phyloP scores from a whole-genome alignment of 2,797 vertebrate genomes.

The Eulemur mongoz region DNA sequence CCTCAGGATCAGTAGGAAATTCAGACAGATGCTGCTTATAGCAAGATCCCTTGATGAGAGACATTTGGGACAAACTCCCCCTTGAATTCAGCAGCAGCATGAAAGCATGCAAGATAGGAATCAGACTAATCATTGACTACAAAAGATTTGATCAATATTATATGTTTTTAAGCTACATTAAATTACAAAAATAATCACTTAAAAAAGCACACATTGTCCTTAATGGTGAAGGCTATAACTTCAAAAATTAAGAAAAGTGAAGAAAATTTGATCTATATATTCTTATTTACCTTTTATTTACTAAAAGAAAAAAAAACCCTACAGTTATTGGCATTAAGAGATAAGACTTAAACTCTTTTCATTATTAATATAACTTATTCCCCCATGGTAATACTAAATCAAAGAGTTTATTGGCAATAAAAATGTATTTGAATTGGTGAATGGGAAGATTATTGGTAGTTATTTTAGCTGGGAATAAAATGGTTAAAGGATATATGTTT shows the following conservation, averaged over 20 bases:
- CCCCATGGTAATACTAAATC: background rate
- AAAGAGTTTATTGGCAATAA: background rate
- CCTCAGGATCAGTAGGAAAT: background rate
- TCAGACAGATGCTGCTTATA: background rate
- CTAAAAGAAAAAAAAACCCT: background rate
- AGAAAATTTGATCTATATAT: background rate
- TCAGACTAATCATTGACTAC: background rate
- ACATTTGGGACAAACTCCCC: background rate
- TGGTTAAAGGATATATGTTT: background rate
- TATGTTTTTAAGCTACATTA: background rate
- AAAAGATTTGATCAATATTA: background rate
- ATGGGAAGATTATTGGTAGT: background rate
- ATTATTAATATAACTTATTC: background rate
- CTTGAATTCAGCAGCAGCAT: background rate
- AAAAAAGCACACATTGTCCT: background rate
- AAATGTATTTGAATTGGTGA: background rate
- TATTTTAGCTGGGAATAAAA: conserved; percentile 64
- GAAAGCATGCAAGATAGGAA: background rate
- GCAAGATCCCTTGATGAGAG: background rate
- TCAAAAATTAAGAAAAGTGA: background rate
- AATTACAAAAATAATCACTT: background rate
- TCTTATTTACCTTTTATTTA: background rate
- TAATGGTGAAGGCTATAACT: background rate
- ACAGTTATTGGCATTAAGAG: background rate
- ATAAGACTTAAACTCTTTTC: conserved; percentile 10